A percentile compares a stretch with the other conserved stretches of the same genome.
These are phyloP conservation scores for Temnothorax unifasciatus DNA, from an alignment of 2,888 invertebrate species.

Conservation along the genomic window DNA sequence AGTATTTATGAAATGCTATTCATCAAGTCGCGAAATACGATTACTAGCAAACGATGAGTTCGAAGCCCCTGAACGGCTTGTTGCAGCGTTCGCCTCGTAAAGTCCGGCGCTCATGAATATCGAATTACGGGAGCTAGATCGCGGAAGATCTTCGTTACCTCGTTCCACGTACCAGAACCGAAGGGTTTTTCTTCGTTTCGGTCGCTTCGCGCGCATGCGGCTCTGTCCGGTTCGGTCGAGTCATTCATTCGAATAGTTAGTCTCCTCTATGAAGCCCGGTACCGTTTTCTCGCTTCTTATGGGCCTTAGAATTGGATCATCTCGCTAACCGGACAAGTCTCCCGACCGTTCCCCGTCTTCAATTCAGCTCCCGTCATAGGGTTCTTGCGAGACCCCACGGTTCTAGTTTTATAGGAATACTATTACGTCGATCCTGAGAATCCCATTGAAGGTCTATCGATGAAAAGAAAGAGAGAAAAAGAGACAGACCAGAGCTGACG, in stretches of 20 bases:
- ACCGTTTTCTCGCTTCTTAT: slow-evolving; percentile 63
- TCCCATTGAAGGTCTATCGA: slow-evolving; percentile 23
- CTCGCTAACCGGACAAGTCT: slow-evolving; percentile 36
- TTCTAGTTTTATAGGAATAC: slow-evolving; percentile 43
- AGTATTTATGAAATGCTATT: background rate
- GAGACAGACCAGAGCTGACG: background rate
- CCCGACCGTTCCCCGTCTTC: slow-evolving; percentile 19
- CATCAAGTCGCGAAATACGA: slow-evolving; percentile 29
- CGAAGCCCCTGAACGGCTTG: slow-evolving; percentile 14
- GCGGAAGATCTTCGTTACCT: slow-evolving; percentile 59
- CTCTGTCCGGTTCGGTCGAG: slow-evolving; percentile 67
- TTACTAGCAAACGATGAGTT: slow-evolving; percentile 20
- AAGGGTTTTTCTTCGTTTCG: slow-evolving; percentile 53
- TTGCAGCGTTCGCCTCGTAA: slow-evolving; percentile 60
- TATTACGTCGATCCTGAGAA: slow-evolving; percentile 35
- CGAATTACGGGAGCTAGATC: slow-evolving; percentile 61
- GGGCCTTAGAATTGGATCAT: slow-evolving; percentile 52
- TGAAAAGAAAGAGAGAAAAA: background rate
- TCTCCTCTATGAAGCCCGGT: slow-evolving; percentile 64
- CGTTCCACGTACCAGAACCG: slow-evolving; percentile 50
- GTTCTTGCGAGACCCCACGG: slow-evolving; percentile 26
- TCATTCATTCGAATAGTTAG: slow-evolving; percentile 78
- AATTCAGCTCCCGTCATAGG: slow-evolving; percentile 29
- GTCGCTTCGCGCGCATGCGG: slow-evolving; percentile 54
- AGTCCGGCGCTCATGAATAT: slow-evolving; percentile 64